Evolutionary conservation across 2,888 invertebrate genomes (phyloP).

Genomic region (Dilophus febrilis): DNA sequence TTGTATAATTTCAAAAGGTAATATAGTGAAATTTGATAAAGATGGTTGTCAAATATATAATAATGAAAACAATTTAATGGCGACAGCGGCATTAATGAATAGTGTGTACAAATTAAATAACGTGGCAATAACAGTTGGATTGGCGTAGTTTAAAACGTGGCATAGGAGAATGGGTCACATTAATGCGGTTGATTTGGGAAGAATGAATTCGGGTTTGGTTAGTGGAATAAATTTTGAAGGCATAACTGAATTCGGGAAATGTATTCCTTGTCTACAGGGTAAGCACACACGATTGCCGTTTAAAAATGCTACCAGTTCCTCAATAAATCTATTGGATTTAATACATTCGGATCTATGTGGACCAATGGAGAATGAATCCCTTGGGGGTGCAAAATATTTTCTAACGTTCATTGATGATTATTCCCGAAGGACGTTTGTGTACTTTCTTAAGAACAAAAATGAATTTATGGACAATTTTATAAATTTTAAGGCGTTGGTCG

Average conservation of each 20-base stretch:
- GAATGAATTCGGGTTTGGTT: constrained; percentile 6
- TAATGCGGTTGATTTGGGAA: constrained; percentile 6
- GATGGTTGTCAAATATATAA: constrained; percentile 10
- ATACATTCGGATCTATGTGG: constrained; percentile 23
- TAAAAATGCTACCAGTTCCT: constrained; percentile 6
- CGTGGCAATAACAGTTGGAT: too few relatives aligned
- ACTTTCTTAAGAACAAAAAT: constrained; percentile 20
- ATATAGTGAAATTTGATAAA: constrained; percentile 11
- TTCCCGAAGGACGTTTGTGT: constrained; percentile 12
- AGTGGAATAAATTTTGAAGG: constrained; percentile 1
- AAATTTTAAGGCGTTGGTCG: constrained; percentile 15
- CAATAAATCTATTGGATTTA: constrained; percentile 15
- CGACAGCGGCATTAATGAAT: constrained; percentile 7
- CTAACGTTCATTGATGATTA: constrained; percentile 22
- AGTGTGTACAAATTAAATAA: constrained; percentile 7
- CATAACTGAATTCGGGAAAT: constrained; percentile 5
- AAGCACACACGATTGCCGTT: constrained; percentile 12
- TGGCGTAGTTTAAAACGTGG: too few relatives aligned
- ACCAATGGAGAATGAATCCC: constrained; percentile 19
- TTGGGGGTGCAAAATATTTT: constrained; percentile 21
- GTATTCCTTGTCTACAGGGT: constrained; percentile 11
- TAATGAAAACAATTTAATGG: constrained; percentile 6
- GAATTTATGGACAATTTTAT: constrained; percentile 16
- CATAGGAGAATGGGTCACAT: constrained; percentile 11
- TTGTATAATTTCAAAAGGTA: constrained; percentile 8